Evolutionary conservation across 2,113 vertebrate species (phyloP), one percentile per base, ranked within the genome.

Genomic region (Phrynosoma platyrhinos): DNA sequence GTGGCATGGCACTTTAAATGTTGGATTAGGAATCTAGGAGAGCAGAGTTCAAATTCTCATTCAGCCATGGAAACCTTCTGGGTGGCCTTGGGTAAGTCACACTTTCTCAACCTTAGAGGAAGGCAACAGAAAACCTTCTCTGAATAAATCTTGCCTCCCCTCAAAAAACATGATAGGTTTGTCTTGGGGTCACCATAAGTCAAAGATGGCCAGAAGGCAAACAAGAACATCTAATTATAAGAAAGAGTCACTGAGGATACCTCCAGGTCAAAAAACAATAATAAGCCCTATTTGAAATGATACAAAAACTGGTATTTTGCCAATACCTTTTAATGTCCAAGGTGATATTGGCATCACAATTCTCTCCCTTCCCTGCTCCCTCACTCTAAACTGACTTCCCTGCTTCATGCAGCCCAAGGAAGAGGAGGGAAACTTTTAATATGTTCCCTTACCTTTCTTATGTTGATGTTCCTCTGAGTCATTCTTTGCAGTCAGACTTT

Each of bases 401-500:
- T 91, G 52, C 79, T 89, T 88, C 90, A 86, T 62, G 40, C 36
- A 82, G 72, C 5, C 20, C 81, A 92, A 88, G 87, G 0, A 1
- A 12, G 2, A 69, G 58, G 88, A 5, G 47, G 23, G 92, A 89
- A 84, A 92, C 36, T 36, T n/a, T 69, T 82, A 83, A 58, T 40
- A 75, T 2, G 0, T 30, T 85, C 21, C 52, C 27, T 82, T 36
- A 58, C 68, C 78, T 81, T 62, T 40, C 25, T 47, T 0, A 0
- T 89, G 47, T 89, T 91, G 92, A 87, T 20, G 30, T 86, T 87
- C 87, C 87, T 80, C 85, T 86, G 77, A 86, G 92, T 91, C 62
- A 71, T 1, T 52, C 89, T 84, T 93, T 55, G 78, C 84, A 93
- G 93, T 89, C 88, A 81, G 87, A 83, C 83, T 89, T 93, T 93